These are phyloP conservation scores for Hypotaenidia philippensis DNA, from an alignment of 2,797 vertebrate species.

Conservation along the genomic window DNA sequence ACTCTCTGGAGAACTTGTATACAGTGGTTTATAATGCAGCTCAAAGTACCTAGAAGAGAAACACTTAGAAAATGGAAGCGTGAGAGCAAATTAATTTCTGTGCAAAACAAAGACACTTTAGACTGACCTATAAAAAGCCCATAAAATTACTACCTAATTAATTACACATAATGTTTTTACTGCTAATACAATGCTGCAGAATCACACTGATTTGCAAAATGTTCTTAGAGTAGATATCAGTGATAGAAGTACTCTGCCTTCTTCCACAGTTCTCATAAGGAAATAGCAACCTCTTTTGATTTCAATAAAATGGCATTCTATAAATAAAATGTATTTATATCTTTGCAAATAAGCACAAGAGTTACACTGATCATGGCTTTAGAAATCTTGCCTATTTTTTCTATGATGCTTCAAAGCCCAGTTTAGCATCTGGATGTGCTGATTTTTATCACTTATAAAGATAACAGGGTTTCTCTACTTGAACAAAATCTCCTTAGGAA, in stretches of 20 bases:
- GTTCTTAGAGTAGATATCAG: background rate
- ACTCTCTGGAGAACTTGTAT: background rate
- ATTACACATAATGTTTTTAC: background rate
- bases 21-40: background rate
- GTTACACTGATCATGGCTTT: slow-evolving; percentile 51
- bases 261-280: slow-evolving; percentile 7
- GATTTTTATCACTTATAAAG: background rate
- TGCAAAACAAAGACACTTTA: background rate
- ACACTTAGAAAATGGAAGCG: background rate
- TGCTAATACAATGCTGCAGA: slow-evolving; percentile 17
- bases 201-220: slow-evolving; percentile 24
- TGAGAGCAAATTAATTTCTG: background rate
- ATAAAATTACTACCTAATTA: background rate
- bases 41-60: background rate
- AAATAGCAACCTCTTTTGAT: slow-evolving; percentile 46
- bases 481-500: slow-evolving; percentile 18
- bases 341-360: slow-evolving; percentile 62
- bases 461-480: background rate
- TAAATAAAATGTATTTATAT: slow-evolving; percentile 72
- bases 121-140: background rate
- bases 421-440: slow-evolving; percentile 42
- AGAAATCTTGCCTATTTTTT: slow-evolving; percentile 60
- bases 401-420: slow-evolving; percentile 29
- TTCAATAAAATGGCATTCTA: slow-evolving; percentile 52
- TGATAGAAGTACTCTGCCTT: background rate